Evolutionary conservation across 2,113 vertebrate species (phyloP).

Genomic region (Cnemophilus loriae): DNA sequence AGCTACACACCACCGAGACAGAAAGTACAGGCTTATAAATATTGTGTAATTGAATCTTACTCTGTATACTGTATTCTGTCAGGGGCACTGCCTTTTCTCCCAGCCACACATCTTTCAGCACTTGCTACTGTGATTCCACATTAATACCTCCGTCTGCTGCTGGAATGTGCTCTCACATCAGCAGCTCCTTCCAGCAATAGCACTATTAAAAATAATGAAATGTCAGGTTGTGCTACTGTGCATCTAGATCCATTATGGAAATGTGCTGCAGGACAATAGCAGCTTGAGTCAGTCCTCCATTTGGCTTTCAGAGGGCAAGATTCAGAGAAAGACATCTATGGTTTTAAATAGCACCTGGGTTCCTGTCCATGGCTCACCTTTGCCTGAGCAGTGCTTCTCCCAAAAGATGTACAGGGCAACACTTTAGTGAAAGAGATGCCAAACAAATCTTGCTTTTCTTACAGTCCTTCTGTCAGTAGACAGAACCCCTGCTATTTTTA

Average conservation of each 20-base stretch:
- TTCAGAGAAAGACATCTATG: background rate
- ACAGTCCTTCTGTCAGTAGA: background rate
- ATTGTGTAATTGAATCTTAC: background rate
- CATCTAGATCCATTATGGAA: conserved; percentile 9
- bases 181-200: conserved; percentile 19
- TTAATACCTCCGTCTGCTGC: background rate
- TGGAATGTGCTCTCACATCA: background rate
- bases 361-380: background rate
- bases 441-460: background rate
- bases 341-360: background rate
- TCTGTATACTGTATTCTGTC: background rate
- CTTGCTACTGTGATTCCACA: background rate
- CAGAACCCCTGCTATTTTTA: background rate
- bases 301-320: background rate
- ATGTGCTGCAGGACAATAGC: background rate
- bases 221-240: background rate
- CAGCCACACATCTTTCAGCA: background rate
- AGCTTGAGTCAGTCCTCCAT: background rate
- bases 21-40: background rate
- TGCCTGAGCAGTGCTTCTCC: background rate
- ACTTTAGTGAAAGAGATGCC: background rate
- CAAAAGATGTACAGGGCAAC: background rate
- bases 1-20: background rate
- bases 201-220: conserved; percentile 42
- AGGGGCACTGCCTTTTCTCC: background rate